These are phyloP conservation scores for Chrysaora quinquecirrha DNA, from an alignment of 30 jellyfish, hydroid and myxozoan species.

Conservation along the genomic window DNA sequence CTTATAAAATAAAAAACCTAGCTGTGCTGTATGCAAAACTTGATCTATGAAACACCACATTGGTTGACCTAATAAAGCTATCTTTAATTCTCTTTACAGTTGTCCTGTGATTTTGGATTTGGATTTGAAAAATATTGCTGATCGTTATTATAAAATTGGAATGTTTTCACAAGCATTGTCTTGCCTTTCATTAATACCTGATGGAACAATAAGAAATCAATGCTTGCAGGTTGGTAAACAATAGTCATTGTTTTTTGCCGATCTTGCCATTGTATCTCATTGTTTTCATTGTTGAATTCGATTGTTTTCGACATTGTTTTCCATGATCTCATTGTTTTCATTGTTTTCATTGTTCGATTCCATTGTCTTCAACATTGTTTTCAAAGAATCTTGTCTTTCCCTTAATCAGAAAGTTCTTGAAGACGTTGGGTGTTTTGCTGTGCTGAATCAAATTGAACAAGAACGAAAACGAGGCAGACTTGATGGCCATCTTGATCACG, in stretches of 20 bases:
- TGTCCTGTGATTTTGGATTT: slow-evolving; percentile 93
- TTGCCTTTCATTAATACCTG: slow-evolving; percentile 87
- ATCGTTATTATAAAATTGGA: slow-evolving; percentile 59
- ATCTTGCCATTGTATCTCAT: not conserved
- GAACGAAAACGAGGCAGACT: slow-evolving; percentile 74
- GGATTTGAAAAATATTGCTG: slow-evolving; percentile 77
- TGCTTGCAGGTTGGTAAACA: slow-evolving; percentile 57
- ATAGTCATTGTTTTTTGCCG: not conserved
- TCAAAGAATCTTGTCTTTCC: not conserved
- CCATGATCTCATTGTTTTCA: too few relatives aligned
- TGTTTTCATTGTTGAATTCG: not conserved
- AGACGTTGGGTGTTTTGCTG: slow-evolving; percentile 75
- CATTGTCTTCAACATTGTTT: too few relatives aligned
- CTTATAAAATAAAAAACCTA: too few relatives aligned
- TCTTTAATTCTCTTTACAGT: too few relatives aligned
- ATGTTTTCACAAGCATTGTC: slow-evolving; percentile 72
- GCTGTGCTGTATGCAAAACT: too few relatives aligned
- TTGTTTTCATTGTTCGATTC: too few relatives aligned
- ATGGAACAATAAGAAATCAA: slow-evolving; percentile 47
- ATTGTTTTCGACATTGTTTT: too few relatives aligned
- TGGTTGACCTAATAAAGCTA: too few relatives aligned
- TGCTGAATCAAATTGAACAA: slow-evolving; percentile 64
- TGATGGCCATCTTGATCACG: slow-evolving; percentile 77
- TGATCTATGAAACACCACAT: too few relatives aligned
- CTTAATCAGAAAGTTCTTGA: slow-evolving; percentile 46